Conservation (phyloP, 2,888 invertebrate species). For the Mimumesa dahlbomi region DNA sequence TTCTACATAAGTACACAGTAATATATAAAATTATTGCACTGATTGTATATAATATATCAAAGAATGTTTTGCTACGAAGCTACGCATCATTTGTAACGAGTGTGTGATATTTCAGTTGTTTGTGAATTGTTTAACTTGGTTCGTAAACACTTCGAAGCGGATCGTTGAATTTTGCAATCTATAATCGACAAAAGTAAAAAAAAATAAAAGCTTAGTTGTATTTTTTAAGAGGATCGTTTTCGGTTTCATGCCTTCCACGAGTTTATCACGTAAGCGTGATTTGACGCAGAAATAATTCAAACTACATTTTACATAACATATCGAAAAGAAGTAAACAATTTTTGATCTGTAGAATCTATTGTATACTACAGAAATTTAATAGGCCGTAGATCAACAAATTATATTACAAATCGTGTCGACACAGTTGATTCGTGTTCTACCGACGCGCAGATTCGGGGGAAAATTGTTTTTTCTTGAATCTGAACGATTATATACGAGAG, state of each 20-base stretch:
- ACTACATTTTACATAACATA: slow-evolving; percentile 62
- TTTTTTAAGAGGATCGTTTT: slow-evolving; percentile 43
- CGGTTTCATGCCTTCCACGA: slow-evolving; percentile 63
- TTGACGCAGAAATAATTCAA: slow-evolving; percentile 43
- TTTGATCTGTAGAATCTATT: slow-evolving; percentile 52
- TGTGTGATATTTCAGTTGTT: slow-evolving; percentile 38
- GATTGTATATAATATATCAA: slow-evolving; percentile 35
- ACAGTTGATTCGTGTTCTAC: slow-evolving; percentile 50
- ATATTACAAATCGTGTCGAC: slow-evolving; percentile 40
- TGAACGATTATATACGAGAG: slow-evolving; percentile 18
- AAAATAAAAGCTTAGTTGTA: background rate
- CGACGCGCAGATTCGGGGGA: slow-evolving; percentile 37
- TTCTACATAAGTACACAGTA: slow-evolving; percentile 46
- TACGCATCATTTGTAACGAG: slow-evolving; percentile 17
- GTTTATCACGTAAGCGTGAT: slow-evolving; percentile 26
- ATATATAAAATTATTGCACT: slow-evolving; percentile 31
- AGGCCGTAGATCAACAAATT: slow-evolving; percentile 46
- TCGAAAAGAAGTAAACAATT: slow-evolving; percentile 55
- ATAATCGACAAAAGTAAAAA: background rate
- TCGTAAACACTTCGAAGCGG: slow-evolving; percentile 12
- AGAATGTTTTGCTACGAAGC: slow-evolving; percentile 44
- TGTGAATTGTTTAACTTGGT: slow-evolving; percentile 28
- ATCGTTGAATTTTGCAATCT: background rate
- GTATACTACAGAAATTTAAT: slow-evolving; percentile 45
- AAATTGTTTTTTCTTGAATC: slow-evolving; percentile 36